A percentile compares a stretch with the other conserved stretches of the same genome.
Evolutionary conservation across 2,113 vertebrate genomes (phyloP).

Genomic region (Junco hyemalis): DNA sequence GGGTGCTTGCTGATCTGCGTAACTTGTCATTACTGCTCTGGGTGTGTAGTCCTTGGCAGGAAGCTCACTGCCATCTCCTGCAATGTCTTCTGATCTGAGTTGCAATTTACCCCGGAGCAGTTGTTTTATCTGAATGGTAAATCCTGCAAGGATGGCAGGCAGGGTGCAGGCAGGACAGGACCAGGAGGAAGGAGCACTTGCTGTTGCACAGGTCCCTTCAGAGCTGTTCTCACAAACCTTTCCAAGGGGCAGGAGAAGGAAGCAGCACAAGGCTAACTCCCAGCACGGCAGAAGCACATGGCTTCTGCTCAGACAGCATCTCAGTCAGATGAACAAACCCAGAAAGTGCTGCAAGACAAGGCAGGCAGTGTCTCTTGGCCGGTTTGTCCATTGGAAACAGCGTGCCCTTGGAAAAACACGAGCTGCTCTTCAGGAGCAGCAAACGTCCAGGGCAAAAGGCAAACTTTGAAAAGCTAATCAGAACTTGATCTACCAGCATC

Average conservation of each 20-base stretch:
- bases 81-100: not conserved
- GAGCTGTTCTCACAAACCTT: not conserved
- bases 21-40: not conserved
- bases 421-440: not conserved
- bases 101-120: not conserved
- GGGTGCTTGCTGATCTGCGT: not conserved
- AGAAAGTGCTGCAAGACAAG: not conserved
- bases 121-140: not conserved
- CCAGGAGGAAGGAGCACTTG: not conserved
- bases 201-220: not conserved
- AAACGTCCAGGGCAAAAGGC: not conserved
- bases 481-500: not conserved
- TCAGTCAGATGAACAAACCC: not conserved
- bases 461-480: not conserved
- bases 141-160: not conserved
- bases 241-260: not conserved
- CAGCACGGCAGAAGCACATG: not conserved
- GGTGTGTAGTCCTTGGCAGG: conserved; percentile 16
- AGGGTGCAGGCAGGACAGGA: not conserved
- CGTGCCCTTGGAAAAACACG: not conserved
- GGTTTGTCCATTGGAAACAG: not conserved
- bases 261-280: not conserved
- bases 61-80: not conserved
- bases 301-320: not conserved
- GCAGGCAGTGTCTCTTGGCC: not conserved